Percentiles rank a stretch among this genome's conserved stretches.
phyloP scores from a whole-genome alignment of 2,888 invertebrate species.

The Anticlea derivata region DNA sequence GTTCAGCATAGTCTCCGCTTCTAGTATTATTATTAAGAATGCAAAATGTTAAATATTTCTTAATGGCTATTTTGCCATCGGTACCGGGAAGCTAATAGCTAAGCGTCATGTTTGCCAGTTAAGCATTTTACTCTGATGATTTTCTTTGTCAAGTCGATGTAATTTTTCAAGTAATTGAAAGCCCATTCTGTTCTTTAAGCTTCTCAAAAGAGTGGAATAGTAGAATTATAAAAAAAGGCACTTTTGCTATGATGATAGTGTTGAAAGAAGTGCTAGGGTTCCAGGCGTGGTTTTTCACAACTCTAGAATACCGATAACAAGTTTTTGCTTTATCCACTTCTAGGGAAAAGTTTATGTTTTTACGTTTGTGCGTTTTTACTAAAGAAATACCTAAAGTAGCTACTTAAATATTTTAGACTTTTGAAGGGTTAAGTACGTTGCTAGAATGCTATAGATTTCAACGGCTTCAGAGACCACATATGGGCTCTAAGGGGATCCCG shows the following conservation, averaged over 20 bases:
- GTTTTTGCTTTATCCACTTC: constrained; percentile 5
- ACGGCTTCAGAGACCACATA: neutral
- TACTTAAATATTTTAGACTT: neutral
- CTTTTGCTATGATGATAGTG: constrained; percentile 7
- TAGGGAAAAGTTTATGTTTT: neutral
- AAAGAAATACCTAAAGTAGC: too few species aligned
- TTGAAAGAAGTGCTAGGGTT: neutral
- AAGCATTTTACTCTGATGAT: constrained; percentile 2
- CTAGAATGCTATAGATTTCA: neutral
- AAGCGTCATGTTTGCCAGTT: constrained; percentile 25
- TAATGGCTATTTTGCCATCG: constrained; percentile 9
- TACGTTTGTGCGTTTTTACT: neutral
- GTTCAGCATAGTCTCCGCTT: neutral
- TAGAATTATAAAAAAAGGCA: constrained; percentile 7
- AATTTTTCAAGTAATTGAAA: constrained; percentile 11
- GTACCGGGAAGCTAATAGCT: constrained; percentile 20
- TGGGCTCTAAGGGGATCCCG: neutral
- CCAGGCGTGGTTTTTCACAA: constrained; percentile 1
- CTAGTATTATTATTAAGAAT: constrained; percentile 1
- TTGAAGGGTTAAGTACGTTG: neutral
- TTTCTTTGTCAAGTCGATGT: constrained; percentile 3
- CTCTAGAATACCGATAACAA: neutral
- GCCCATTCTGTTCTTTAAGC: constrained; percentile 1
- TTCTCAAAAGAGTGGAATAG: constrained; percentile 8
- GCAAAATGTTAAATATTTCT: constrained; percentile 7